phyloP scores from a whole-genome alignment of 2,797 vertebrate genomes.

The Alosa sapidissima region DNA sequence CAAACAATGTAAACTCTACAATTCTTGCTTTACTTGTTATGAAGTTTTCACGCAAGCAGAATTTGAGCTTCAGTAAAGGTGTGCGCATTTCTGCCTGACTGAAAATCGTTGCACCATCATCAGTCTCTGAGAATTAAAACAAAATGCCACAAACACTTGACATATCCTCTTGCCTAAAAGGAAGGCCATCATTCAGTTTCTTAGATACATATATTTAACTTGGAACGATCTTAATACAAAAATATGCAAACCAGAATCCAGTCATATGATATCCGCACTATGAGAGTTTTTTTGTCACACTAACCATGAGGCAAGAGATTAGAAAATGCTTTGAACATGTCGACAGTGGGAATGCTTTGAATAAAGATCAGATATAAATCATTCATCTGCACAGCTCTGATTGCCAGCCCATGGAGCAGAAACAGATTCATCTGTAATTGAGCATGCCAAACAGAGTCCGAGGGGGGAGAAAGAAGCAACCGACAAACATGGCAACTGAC shows the following conservation, averaged over 20 bases:
- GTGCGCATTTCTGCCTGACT: not conserved
- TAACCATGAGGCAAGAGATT: not conserved
- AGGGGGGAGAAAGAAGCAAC: not conserved
- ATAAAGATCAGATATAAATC: not conserved
- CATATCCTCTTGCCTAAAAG: not conserved
- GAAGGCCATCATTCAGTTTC: not conserved
- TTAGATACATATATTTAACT: not conserved
- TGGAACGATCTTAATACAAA: not conserved
- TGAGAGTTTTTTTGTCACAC: not conserved
- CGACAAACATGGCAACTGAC: not conserved
- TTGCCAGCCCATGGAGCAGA: not conserved
- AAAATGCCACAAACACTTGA: not conserved
- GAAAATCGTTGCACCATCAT: not conserved
- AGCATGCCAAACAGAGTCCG: not conserved
- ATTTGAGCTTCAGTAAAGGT: not conserved
- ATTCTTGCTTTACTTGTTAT: not conserved
- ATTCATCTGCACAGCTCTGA: slow-evolving; percentile 1
- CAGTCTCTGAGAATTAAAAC: not conserved
- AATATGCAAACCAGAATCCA: not conserved
- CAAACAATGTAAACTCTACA: not conserved
- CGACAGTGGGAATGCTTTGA: not conserved
- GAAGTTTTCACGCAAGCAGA: not conserved
- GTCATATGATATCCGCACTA: not conserved
- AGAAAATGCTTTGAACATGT: not conserved
- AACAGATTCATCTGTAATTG: not conserved